These are phyloP conservation scores for Caenorhabditis parvicauda DNA, from an alignment of 2,888 invertebrate genomes.

Conservation along the genomic window DNA sequence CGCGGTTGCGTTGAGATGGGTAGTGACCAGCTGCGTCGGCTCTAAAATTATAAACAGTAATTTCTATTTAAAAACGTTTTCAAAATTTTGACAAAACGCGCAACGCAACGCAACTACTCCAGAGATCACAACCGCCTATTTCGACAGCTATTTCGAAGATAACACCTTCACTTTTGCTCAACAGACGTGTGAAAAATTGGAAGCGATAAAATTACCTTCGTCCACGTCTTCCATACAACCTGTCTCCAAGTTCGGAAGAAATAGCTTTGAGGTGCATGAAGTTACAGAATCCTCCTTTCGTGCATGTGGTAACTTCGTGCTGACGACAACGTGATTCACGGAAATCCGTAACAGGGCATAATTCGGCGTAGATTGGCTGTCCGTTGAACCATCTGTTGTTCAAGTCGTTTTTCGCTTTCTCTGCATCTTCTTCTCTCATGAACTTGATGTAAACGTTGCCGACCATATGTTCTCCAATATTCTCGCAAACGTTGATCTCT, in stretches of 20 bases:
- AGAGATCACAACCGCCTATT: background rate
- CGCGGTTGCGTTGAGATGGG: slow-evolving; percentile 37
- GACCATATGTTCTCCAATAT: slow-evolving; percentile 76
- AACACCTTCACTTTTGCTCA: background rate
- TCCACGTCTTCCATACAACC: slow-evolving; percentile 37
- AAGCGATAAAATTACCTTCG: slow-evolving; percentile 9
- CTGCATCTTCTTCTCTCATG: slow-evolving; percentile 90
- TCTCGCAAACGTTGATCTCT: slow-evolving; percentile 99
- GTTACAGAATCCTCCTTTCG: slow-evolving; percentile 97
- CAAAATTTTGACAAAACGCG: too few relatives aligned
- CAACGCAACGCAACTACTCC: too few relatives aligned
- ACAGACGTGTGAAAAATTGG: background rate
- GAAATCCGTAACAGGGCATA: slow-evolving; percentile 98
- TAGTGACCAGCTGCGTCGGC: slow-evolving; percentile 51
- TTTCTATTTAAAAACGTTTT: too few relatives aligned
- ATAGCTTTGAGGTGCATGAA: slow-evolving; percentile 99
- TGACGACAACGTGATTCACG: slow-evolving; percentile 98
- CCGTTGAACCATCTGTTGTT: slow-evolving; percentile 78
- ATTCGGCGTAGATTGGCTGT: slow-evolving; percentile 92
- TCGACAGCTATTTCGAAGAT: too few relatives aligned
- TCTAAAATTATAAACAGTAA: slow-evolving; percentile 3
- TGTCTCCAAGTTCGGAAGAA: slow-evolving; percentile 41
- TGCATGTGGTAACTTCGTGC: slow-evolving; percentile 83
- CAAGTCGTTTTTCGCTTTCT: slow-evolving; percentile 90
- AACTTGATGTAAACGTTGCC: slow-evolving; percentile 99